phyloP scores from a whole-genome alignment of 2,113 vertebrate species.

The Porphyrio hochstetteri region DNA sequence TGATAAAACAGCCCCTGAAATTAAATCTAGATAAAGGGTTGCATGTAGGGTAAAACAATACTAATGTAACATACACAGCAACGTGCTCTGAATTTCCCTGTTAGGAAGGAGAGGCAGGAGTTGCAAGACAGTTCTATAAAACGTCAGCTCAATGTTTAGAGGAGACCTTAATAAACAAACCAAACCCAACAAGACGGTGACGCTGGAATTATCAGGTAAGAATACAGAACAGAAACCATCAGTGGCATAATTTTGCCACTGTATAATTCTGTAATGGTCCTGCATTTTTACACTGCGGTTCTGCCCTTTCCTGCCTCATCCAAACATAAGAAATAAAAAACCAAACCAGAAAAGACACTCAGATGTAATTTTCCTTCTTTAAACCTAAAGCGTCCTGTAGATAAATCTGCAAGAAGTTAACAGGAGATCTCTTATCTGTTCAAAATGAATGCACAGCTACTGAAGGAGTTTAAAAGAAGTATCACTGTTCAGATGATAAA shows the following conservation, averaged over 20 bases:
- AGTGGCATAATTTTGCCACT: background rate
- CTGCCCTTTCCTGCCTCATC: background rate
- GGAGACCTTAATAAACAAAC: background rate
- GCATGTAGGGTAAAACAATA: background rate
- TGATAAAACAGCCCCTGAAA: background rate
- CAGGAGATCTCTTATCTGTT: background rate
- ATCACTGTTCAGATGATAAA: background rate
- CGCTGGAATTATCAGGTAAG: background rate
- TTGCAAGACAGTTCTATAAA: background rate
- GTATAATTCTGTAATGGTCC: background rate
- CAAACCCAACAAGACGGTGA: background rate
- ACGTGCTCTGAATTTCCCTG: background rate
- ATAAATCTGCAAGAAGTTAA: background rate
- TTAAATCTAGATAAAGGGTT: background rate
- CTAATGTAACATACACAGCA: background rate
- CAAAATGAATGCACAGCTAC: background rate
- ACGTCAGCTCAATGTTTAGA: background rate
- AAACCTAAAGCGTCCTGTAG: background rate
- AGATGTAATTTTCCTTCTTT: background rate
- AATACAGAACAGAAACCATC: background rate
- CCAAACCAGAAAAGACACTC: background rate
- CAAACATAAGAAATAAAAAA: background rate
- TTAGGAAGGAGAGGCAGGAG: background rate
- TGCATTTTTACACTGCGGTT: background rate
- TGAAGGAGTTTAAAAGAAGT: background rate